Evolutionary conservation across 2,888 invertebrate species (phyloP), one percentile per base, ranked within the genome.

Genomic region (Bedellia somnulentella): DNA sequence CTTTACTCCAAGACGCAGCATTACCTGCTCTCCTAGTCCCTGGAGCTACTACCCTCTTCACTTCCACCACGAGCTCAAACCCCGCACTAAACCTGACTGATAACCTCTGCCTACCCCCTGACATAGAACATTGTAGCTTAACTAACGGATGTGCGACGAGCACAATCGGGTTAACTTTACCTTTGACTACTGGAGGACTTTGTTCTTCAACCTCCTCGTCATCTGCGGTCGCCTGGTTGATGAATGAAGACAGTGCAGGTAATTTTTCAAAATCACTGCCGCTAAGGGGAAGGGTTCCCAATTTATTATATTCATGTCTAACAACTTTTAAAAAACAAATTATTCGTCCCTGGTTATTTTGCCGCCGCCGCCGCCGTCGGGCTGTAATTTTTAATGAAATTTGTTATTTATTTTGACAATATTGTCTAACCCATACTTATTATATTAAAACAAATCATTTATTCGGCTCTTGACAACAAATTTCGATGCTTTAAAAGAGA

Each of bases 201-300:
- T 67, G 70, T 51, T 59, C 43, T 22, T 39, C 75, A 5, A 66
- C 68, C 39, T 62, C 71, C 40, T 61, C 71, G 33, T 57, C 70
- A 41, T 62, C 75, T 40, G 66, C 73, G 36, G 75, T 75, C 37
- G 75, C 75, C 51, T 77, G 77, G 77, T 73, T 77, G 57, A 77
- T 77, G 77, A 77, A 77, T 70, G 77, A 77, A 45, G 68, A 75
- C 57, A 75, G 75, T 41, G 61, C 75, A 49, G 76, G 76, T 75
- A 37, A 46, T 45, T n/a, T n/a, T n/a, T n/a, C n/a, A n/a, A n/a
- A n/a, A n/a, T n/a, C n/a, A n/a, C n/a, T n/a, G n/a, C n/a, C n/a
- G n/a, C n/a, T n/a, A n/a, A n/a, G n/a, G n/a, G n/a, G n/a, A n/a
- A n/a, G n/a, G n/a, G n/a, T n/a, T 37, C 13, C 13, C 2, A n/a